Evolutionary conservation across 2,888 invertebrate genomes (phyloP).

Genomic region (Cremastobaeus sp.): DNA sequence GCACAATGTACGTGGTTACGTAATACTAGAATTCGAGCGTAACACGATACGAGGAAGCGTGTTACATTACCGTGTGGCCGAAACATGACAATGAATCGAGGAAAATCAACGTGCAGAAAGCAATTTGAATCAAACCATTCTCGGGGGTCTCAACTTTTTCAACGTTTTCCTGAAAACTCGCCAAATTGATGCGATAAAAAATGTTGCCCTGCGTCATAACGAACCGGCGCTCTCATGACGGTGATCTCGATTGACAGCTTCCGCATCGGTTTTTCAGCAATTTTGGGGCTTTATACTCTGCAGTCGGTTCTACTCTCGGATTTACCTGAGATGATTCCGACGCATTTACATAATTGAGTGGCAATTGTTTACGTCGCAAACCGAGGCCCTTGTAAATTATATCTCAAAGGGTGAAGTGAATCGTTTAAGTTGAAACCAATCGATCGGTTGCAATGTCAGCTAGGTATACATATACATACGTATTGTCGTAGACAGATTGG

Average conservation of each 20-base stretch:
- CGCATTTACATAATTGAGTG: too few species aligned
- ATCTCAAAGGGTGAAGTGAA: too few species aligned
- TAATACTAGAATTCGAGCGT: slow-evolving; percentile 68
- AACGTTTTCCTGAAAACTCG: slow-evolving; percentile 63
- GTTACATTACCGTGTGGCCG: slow-evolving; percentile 69
- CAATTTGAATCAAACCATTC: slow-evolving; percentile 72
- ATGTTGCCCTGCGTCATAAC: slow-evolving; percentile 61
- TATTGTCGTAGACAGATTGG: slow-evolving; percentile 45
- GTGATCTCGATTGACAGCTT: slow-evolving; percentile 74
- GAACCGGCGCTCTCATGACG: slow-evolving; percentile 63
- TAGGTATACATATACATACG: slow-evolving; percentile 20
- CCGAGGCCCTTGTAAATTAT: too few species aligned
- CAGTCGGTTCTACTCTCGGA: neutral
- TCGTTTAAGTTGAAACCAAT: slow-evolving; percentile 24
- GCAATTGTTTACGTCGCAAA: too few species aligned
- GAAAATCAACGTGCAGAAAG: slow-evolving; percentile 67
- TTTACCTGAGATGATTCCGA: neutral
- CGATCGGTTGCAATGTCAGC: slow-evolving; percentile 36
- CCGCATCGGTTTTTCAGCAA: slow-evolving; percentile 64
- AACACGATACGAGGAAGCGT: slow-evolving; percentile 68
- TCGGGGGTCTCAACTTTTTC: slow-evolving; percentile 61
- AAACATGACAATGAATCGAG: slow-evolving; percentile 67
- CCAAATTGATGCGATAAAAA: slow-evolving; percentile 62
- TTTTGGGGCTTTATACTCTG: slow-evolving; percentile 42
- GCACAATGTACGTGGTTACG: slow-evolving; percentile 57